These are phyloP conservation scores for Tachuris rubrigastra DNA, from an alignment of 2,113 vertebrate genomes.

Conservation along the genomic window DNA sequence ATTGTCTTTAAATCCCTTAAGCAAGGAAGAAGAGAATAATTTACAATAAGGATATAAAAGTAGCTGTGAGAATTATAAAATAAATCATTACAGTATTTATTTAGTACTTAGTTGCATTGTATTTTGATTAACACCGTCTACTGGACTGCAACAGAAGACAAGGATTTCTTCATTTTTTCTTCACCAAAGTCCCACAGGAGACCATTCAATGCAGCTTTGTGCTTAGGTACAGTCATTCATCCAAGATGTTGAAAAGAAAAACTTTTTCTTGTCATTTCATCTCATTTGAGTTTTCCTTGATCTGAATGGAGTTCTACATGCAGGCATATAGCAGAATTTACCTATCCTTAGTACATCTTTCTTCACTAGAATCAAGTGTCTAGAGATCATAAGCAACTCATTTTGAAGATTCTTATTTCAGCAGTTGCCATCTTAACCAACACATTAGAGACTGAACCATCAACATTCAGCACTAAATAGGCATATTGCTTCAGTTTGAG, in stretches of 20 bases:
- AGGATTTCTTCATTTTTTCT: neutral
- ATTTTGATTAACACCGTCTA: conserved; percentile 24
- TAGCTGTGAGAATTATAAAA: conserved; percentile 13
- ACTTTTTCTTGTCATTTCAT: neutral
- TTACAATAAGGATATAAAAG: conserved; percentile 43
- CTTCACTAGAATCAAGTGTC: neutral
- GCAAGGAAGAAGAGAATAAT: conserved; percentile 61
- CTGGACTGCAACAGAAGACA: neutral
- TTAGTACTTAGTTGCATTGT: conserved; percentile 7
- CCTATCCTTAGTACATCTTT: neutral
- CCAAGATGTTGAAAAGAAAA: neutral
- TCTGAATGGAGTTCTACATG: neutral
- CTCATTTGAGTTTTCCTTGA: neutral
- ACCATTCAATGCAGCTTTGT: neutral
- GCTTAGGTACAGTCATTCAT: neutral
- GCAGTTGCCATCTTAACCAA: neutral
- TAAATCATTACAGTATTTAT: conserved; percentile 48
- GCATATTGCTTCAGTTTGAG: neutral
- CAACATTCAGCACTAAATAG: neutral
- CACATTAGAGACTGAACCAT: neutral
- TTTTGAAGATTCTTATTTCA: neutral
- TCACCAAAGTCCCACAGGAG: neutral
- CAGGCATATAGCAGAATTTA: neutral
- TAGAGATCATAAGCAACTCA: neutral
- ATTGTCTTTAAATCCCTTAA: conserved; percentile 96